phyloP scores from a whole-genome alignment of 2,113 vertebrate genomes.

The Otis tarda region DNA sequence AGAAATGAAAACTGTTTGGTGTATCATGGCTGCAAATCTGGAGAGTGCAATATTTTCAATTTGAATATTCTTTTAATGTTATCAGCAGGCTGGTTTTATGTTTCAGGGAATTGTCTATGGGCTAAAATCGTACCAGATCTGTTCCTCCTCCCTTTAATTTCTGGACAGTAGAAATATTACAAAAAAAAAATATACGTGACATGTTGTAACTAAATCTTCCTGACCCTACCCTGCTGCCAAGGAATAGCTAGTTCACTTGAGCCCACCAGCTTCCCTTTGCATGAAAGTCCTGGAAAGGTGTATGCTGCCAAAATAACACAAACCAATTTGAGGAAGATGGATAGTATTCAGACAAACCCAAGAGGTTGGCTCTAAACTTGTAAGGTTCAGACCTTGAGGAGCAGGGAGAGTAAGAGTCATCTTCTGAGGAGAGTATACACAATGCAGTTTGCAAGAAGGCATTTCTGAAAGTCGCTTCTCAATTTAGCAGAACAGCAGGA shows the following conservation, averaged over 20 bases:
- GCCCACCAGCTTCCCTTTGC: slow-evolving; percentile 21
- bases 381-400: neutral
- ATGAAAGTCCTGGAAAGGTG: neutral
- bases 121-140: slow-evolving; percentile 29
- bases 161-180: neutral
- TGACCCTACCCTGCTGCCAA: neutral
- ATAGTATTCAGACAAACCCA: neutral
- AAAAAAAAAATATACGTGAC: neutral
- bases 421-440: neutral
- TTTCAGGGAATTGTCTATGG: neutral
- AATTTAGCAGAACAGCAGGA: slow-evolving; percentile 7
- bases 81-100: neutral
- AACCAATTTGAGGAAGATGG: neutral
- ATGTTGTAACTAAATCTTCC: slow-evolving; percentile 6
- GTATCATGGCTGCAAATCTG: neutral
- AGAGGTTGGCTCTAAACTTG: neutral
- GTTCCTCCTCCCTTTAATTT: neutral
- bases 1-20: neutral
- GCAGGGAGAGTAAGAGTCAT: neutral
- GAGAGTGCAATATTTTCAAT: slow-evolving; percentile 63
- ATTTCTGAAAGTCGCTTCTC: slow-evolving; percentile 15
- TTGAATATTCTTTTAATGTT: neutral
- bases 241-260: neutral
- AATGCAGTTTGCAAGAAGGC: neutral
- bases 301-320: neutral